Percentiles rank a stretch among this genome's conserved stretches.
Conservation (phyloP, 2,888 invertebrate species). For the Lasioglossum vierecki region DNA sequence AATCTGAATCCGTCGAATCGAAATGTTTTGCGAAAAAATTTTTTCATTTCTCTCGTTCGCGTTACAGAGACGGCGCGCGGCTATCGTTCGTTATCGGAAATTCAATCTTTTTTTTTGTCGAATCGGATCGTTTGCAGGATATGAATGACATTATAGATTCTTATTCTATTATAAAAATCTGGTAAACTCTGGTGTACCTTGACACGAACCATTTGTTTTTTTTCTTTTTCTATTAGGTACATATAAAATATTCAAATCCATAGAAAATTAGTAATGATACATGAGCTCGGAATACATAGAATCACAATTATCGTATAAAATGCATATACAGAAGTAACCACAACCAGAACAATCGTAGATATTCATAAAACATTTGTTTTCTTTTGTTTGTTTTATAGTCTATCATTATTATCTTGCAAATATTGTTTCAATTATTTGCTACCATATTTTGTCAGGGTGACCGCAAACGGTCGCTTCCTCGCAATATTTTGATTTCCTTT, state of each 20-base stretch:
- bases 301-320: conserved; percentile 60
- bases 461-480: background rate
- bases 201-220: background rate
- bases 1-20: background rate
- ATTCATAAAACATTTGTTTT: conserved; percentile 52
- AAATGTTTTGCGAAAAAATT: background rate
- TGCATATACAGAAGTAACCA: conserved; percentile 68
- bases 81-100: background rate
- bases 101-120: background rate
- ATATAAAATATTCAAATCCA: conserved; percentile 70
- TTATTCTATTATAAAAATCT: conserved; percentile 11
- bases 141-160: conserved; percentile 8
- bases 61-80: conserved; percentile 34
- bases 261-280: conserved; percentile 62
- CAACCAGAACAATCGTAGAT: conserved; percentile 68
- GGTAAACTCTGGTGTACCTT: conserved; percentile 14
- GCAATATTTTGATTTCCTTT: background rate
- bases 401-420: conserved; percentile 70
- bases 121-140: conserved; percentile 2
- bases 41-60: background rate
- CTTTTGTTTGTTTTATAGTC: conserved; percentile 56
- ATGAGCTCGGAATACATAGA: conserved; percentile 47
- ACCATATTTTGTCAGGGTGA: conserved; percentile 36
- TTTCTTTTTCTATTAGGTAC: conserved; percentile 47
- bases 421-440: conserved; percentile 61